Evolutionary conservation across 2,888 invertebrate genomes (phyloP).

Genomic region (Lathronympha strigana): DNA sequence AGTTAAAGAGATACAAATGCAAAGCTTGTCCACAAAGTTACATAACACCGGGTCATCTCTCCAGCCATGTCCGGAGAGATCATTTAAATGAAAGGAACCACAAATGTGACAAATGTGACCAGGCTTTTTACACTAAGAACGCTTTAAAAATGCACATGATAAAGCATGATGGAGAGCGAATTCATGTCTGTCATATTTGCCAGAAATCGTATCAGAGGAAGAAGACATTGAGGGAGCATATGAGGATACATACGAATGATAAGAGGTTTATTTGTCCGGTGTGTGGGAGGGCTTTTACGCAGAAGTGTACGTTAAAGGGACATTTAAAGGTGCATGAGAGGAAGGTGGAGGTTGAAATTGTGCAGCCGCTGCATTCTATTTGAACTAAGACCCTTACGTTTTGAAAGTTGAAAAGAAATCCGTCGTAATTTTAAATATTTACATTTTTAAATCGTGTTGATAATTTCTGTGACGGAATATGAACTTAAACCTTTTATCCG

Average conservation of each 20-base stretch:
- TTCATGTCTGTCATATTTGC: constrained; percentile 79
- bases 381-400: constrained; percentile 37
- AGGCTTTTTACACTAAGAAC: constrained; percentile 81
- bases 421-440: too few relatives aligned
- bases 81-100: constrained; percentile 78
- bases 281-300: constrained; percentile 76
- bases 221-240: constrained; percentile 73
- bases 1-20: constrained; percentile 76
- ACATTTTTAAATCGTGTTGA: too few relatives aligned
- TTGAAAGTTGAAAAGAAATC: too few relatives aligned
- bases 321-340: constrained; percentile 76
- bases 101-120: constrained; percentile 79
- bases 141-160: constrained; percentile 84
- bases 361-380: constrained; percentile 59
- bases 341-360: constrained; percentile 60
- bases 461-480: too few relatives aligned
- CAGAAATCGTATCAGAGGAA: constrained; percentile 78
- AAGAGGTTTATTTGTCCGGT: constrained; percentile 75
- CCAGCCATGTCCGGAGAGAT: constrained; percentile 74
- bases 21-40: constrained; percentile 77
- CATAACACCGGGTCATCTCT: constrained; percentile 75
- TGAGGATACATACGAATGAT: constrained; percentile 77
- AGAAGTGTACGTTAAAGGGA: constrained; percentile 77
- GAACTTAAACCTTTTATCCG: too few relatives aligned
- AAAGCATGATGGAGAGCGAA: constrained; percentile 81